Percentiles rank a stretch among this genome's conserved stretches.
Conservation (phyloP, 2,888 invertebrate species). For the Orthosia incerta region DNA sequence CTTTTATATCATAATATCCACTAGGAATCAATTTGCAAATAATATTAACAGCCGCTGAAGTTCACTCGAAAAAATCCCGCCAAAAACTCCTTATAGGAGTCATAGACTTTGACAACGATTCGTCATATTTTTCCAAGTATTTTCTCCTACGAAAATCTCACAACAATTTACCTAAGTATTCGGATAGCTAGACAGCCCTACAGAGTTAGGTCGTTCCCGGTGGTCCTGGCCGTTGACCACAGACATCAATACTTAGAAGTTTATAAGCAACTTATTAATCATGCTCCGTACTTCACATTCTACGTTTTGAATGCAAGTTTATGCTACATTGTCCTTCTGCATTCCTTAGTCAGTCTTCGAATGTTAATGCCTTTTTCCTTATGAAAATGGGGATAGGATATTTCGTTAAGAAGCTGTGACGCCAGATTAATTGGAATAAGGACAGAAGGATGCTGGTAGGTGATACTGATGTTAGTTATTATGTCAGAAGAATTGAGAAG, state of each 20-base stretch:
- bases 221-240: conserved; percentile 60
- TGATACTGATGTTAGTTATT: background rate
- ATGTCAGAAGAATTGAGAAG: background rate
- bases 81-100: too few species aligned
- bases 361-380: conserved; percentile 21
- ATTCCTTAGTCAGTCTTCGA: conserved; percentile 23
- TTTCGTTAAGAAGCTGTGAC: background rate
- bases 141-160: background rate
- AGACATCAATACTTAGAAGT: conserved; percentile 34
- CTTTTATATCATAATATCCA: too few species aligned
- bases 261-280: conserved; percentile 62
- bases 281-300: conserved; percentile 47
- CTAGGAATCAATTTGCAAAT: too few species aligned
- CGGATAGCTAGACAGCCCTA: conserved; percentile 45
- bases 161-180: background rate
- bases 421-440: background rate
- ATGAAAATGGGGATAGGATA: background rate
- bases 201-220: conserved; percentile 42
- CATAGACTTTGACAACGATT: too few species aligned
- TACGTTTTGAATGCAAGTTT: conserved; percentile 49
- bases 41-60: too few species aligned
- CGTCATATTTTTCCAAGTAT: background rate
- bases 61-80: too few species aligned
- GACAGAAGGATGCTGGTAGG: too few species aligned
- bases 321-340: conserved; percentile 58